Evolutionary conservation across 2,113 vertebrate genomes (phyloP).

Genomic region (Hippocampus guttulatus): DNA sequence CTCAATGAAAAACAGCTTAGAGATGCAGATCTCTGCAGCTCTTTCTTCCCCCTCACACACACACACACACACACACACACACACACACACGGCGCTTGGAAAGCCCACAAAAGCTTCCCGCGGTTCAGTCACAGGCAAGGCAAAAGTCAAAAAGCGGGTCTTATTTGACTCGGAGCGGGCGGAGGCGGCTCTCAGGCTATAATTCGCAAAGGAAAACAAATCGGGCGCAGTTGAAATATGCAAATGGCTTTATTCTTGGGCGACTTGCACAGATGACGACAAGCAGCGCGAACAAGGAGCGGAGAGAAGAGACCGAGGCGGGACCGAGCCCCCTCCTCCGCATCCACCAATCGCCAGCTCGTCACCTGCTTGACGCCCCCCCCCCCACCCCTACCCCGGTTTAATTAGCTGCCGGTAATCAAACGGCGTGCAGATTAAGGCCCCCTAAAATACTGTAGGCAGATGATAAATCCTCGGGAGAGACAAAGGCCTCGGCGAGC

Average conservation of each 20-base stretch:
- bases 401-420: conserved; percentile 69
- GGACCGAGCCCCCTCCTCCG: conserved; percentile 3
- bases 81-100: conserved; percentile 24
- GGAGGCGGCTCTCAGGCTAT: conserved; percentile 22
- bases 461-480: conserved; percentile 67
- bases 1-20: conserved; percentile 38
- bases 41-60: conserved; percentile 8
- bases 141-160: conserved; percentile 40
- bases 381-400: conserved; percentile 27
- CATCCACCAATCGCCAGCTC: conserved; percentile 1
- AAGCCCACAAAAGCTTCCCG: conserved; percentile 36
- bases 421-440: conserved; percentile 65
- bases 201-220: conserved; percentile 15
- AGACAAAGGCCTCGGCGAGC: conserved; percentile 42
- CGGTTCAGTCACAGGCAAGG: conserved; percentile 31
- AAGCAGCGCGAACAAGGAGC: conserved; percentile 11
- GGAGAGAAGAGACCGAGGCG: conserved; percentile 15
- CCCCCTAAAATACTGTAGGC: conserved; percentile 48
- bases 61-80: conserved; percentile 7
- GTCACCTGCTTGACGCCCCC: conserved; percentile 68
- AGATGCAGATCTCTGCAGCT: conserved; percentile 65
- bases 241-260: conserved; percentile 5
- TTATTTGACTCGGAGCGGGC: conserved; percentile 39
- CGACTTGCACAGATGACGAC: conserved; percentile 9
- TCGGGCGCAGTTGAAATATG: neutral